Percentiles rank a stretch among this genome's conserved stretches.
phyloP scores from a whole-genome alignment of 2,113 vertebrate genomes.

The Meles meles region DNA sequence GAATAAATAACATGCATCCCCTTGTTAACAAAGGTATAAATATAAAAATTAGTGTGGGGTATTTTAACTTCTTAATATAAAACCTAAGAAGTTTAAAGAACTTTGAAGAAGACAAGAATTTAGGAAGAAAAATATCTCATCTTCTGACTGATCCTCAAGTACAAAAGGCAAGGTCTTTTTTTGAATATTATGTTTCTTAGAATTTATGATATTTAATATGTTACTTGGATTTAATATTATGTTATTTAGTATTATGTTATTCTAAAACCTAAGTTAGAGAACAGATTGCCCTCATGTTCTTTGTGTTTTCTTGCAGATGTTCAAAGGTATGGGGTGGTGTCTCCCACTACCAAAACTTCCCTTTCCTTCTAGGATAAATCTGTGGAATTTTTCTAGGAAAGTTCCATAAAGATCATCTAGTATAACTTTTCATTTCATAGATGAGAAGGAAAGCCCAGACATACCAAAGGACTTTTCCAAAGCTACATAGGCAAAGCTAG shows the following conservation, averaged over 20 bases:
- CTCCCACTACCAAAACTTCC: neutral
- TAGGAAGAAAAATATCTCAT: neutral
- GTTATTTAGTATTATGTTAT: neutral
- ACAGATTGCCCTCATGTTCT: neutral
- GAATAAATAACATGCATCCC: neutral
- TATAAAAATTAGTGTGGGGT: neutral
- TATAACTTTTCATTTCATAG: neutral
- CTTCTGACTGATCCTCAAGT: neutral
- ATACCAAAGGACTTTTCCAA: neutral
- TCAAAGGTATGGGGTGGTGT: neutral
- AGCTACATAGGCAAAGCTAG: neutral
- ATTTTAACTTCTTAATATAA: slow-evolving; percentile 4
- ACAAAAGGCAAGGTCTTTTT: neutral
- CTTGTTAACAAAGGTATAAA: neutral
- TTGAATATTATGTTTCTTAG: neutral
- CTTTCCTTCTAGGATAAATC: neutral
- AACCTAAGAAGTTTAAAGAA: neutral
- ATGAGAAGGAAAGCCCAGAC: neutral
- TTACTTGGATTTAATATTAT: neutral
- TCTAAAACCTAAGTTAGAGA: neutral
- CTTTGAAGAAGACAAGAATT: neutral
- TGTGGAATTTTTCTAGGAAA: neutral
- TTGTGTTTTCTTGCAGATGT: neutral
- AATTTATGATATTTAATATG: neutral
- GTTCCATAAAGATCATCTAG: neutral